Percentiles rank a stretch among this genome's conserved stretches.
Evolutionary conservation across 1,140 invertebrate genomes (phyloP).

Genomic region (Drosophila pseudoobscura): DNA sequence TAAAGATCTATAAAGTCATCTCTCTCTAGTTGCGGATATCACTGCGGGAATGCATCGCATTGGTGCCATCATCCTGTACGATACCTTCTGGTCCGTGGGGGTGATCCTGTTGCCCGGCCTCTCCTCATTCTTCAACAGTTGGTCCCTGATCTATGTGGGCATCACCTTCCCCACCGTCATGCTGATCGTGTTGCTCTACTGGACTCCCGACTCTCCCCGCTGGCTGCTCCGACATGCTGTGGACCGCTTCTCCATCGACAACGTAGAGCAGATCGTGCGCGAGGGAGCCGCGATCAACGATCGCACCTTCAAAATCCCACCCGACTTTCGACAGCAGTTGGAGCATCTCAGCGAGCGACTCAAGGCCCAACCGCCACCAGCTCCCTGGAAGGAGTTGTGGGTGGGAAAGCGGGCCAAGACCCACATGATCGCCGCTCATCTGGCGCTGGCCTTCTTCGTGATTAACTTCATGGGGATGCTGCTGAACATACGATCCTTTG

Average conservation of each 20-base stretch:
- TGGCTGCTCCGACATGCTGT: slow-evolving; percentile 80
- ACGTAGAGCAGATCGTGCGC: slow-evolving; percentile 74
- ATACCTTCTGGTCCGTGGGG: slow-evolving; percentile 83
- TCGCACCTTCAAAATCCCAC: slow-evolving; percentile 70
- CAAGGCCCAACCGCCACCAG: slow-evolving; percentile 53
- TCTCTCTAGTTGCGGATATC: slow-evolving; percentile 75
- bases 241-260: slow-evolving; percentile 58
- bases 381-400: slow-evolving; percentile 75
- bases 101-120: slow-evolving; percentile 83
- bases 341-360: slow-evolving; percentile 66
- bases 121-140: slow-evolving; percentile 80
- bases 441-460: slow-evolving; percentile 79
- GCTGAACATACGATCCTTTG: slow-evolving; percentile 83
- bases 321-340: slow-evolving; percentile 73
- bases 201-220: slow-evolving; percentile 83
- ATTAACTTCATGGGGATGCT: slow-evolving; percentile 83
- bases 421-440: slow-evolving; percentile 75
- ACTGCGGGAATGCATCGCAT: slow-evolving; percentile 79
- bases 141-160: slow-evolving; percentile 83
- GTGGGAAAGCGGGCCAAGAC: slow-evolving; percentile 66
- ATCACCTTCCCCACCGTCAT: slow-evolving; percentile 83
- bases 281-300: slow-evolving; percentile 80
- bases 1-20: background rate
- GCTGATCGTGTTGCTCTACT: slow-evolving; percentile 80
- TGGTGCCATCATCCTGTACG: slow-evolving; percentile 82